Evolutionary conservation across 2,113 vertebrate species (phyloP), one percentile per base, ranked within the genome.

Genomic region (Caranx melampygus): DNA sequence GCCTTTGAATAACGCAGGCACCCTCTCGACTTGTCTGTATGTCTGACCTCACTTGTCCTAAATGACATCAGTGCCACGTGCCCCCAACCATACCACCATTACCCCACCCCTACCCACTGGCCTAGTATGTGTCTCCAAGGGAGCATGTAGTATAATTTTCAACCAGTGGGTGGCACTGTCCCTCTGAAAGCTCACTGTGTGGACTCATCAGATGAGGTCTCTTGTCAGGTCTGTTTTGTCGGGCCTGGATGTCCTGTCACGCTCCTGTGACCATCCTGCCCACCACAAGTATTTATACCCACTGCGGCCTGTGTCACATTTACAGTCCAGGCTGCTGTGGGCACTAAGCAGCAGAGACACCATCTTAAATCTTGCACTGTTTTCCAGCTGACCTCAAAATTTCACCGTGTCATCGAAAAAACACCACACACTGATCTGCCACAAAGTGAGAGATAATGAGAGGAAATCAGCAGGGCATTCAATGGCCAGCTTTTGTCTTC

Each of bases 131-230:
- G 6, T 80, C 13, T 55, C 63, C 26, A 40, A 42, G 35, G 33
- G 63, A 68, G 20, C 13, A 0, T 87, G 82, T 55, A 57, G 71
- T 86, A 33, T 78, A 4, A 14, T 51, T 14, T 86, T 33, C 52
- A 60, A 75, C 85, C 93, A 91, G 77, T 52, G 70, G 85, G 81
- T 78, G 91, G 88, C 92, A 51, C 76, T 87, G 78, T 88, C 75
- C 34, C 42, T 72, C 84, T 65, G 72, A 81, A 21, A 63, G 87
- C 69, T 58, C 82, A 33, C 35, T 57, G 70, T 72, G 34, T 72
- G 35, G 13, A 58, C 20, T 63, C 47, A 15, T 51, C 44, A 8
- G 54, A 8, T 71, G 16, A 60, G 49, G 37, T 10, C 34, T 74
- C 59, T 42, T 42, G 54, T 52, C 37, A 0, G 34, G 61, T 72